These are phyloP conservation scores for Drosophila kanekoi DNA, from an alignment of 2,888 invertebrate species.

Conservation along the genomic window DNA sequence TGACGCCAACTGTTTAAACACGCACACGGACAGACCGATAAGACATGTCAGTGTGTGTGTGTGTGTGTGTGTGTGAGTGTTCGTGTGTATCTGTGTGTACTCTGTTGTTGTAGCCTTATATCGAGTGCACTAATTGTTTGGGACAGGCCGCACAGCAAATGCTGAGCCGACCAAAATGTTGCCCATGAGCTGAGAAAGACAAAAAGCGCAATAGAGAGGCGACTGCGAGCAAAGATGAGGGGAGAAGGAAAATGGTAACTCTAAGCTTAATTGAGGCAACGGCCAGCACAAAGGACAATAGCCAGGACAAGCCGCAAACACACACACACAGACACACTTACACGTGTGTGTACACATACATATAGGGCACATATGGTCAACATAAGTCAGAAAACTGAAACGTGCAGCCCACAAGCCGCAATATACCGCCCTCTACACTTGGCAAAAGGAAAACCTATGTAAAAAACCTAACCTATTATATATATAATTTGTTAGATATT, in stretches of 20 bases:
- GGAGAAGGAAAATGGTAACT: conserved; percentile 4
- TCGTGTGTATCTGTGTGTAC: conserved; percentile 28
- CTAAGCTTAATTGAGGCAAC: conserved; percentile 58
- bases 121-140: conserved; percentile 67
- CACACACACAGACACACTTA: conserved; percentile 2
- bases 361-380: conserved; percentile 60
- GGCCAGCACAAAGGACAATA: conserved; percentile 60
- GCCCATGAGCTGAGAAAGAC: conserved; percentile 4
- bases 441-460: background rate
- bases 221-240: background rate
- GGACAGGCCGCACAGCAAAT: conserved; percentile 37
- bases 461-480: no score
- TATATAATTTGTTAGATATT: no score
- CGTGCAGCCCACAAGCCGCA: conserved; percentile 25
- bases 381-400: conserved; percentile 56
- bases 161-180: conserved; percentile 42
- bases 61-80: conserved; percentile 23
- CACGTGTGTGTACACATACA: conserved; percentile 8
- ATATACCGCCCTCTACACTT: conserved; percentile 32
- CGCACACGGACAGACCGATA: conserved; percentile 37
- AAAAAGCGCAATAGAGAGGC: background rate
- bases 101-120: conserved; percentile 44
- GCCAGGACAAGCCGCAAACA: conserved; percentile 50
- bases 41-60: conserved; percentile 32
- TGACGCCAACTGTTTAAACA: conserved; percentile 82